phyloP scores from a whole-genome alignment of 2,113 vertebrate species.

The Orientallactaga bullata region DNA sequence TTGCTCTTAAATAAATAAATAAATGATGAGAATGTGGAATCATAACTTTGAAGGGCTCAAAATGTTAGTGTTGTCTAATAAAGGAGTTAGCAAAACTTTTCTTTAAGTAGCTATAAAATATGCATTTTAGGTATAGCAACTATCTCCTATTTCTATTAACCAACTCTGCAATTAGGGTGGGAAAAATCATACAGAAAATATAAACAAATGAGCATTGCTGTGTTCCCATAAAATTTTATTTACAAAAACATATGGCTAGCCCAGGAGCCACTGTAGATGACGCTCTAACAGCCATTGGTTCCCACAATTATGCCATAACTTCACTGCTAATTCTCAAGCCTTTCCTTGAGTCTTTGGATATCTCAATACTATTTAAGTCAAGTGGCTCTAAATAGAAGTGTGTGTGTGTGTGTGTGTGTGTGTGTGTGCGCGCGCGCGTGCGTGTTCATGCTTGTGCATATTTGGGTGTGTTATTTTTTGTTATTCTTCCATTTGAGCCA shows the following conservation, averaged over 20 bases:
- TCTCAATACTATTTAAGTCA: not conserved
- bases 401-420: not conserved
- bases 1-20: too few species aligned
- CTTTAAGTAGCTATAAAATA: not conserved
- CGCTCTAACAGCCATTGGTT: not conserved
- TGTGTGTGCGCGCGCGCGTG: too few species aligned
- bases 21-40: not conserved
- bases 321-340: not conserved
- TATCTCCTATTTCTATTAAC: not conserved
- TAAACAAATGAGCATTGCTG: not conserved
- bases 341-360: not conserved
- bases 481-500: not conserved
- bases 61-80: not conserved
- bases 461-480: not conserved
- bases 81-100: not conserved
- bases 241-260: not conserved
- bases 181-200: not conserved
- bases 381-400: not conserved
- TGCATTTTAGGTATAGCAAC: not conserved
- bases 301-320: not conserved
- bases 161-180: not conserved
- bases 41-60: not conserved
- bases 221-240: constrained; percentile 3
- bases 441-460: not conserved
- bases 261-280: not conserved